These are phyloP conservation scores for Epiblema foenella DNA, from an alignment of 2,888 invertebrate species.

Conservation along the genomic window DNA sequence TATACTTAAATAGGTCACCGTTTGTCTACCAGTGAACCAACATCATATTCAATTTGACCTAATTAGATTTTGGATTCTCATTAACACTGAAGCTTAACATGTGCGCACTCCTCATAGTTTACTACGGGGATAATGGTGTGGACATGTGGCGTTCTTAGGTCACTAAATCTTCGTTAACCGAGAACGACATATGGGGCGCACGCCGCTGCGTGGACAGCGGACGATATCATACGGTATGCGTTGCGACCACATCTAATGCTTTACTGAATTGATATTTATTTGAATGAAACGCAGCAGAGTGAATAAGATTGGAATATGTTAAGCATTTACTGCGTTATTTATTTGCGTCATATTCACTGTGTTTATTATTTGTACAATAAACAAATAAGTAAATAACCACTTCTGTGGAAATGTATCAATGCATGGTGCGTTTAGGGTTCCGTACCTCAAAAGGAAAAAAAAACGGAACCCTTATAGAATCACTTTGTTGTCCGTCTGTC, in stretches of 20 bases:
- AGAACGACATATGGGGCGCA: slow-evolving; percentile 59
- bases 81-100: slow-evolving; percentile 18
- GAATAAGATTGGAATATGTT: no score
- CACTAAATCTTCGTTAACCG: slow-evolving; percentile 74
- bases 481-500: no score
- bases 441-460: no score
- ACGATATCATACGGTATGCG: slow-evolving; percentile 12
- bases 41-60: not conserved
- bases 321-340: no score
- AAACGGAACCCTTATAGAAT: no score
- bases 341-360: no score
- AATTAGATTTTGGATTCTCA: not conserved
- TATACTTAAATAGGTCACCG: no score
- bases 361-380: no score
- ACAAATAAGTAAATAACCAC: no score
- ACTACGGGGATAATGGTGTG: slow-evolving; percentile 45
- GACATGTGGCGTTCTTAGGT: slow-evolving; percentile 55
- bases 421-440: no score
- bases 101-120: slow-evolving; percentile 28
- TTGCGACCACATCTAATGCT: not conserved
- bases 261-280: not conserved
- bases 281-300: not conserved
- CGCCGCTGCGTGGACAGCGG: slow-evolving; percentile 48
- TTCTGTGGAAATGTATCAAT: no score
- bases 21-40: not conserved